phyloP scores from a whole-genome alignment of 1,140 invertebrate genomes.

The Apis dorsata region DNA sequence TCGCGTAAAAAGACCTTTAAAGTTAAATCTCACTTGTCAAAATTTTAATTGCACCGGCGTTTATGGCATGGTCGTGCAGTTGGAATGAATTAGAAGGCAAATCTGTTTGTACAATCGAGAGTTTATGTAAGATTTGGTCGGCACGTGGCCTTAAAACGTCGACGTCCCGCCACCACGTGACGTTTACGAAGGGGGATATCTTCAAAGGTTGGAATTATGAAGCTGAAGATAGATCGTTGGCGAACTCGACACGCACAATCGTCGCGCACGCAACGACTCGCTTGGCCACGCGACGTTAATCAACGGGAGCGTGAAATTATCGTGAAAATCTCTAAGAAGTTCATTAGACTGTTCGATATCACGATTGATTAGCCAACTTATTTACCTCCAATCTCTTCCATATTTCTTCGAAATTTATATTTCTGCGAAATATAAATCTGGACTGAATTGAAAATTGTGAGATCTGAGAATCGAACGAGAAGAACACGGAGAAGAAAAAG shows the following conservation, averaged over 20 bases:
- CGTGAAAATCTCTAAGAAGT: too few species aligned
- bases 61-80: too few species aligned
- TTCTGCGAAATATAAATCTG: too few species aligned
- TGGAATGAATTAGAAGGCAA: neutral
- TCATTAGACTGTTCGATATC: too few species aligned
- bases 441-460: too few species aligned
- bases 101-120: neutral
- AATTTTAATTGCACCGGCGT: too few species aligned
- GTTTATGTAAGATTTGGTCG: neutral
- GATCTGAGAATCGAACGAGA: too few species aligned
- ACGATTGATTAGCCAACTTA: too few species aligned
- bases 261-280: neutral
- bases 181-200: neutral
- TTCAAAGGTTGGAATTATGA: slow-evolving; percentile 12
- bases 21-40: too few species aligned
- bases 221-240: neutral
- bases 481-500: too few species aligned
- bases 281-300: neutral
- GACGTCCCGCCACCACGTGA: neutral
- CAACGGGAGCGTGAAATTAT: neutral
- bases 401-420: neutral
- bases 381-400: too few species aligned
- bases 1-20: too few species aligned
- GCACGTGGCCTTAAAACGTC: slow-evolving; percentile 14
- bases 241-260: slow-evolving; percentile 13